A percentile compares a stretch with the other conserved stretches of the same genome.
phyloP scores from a whole-genome alignment of 2,797 vertebrate species.

The Alcedo atthis region DNA sequence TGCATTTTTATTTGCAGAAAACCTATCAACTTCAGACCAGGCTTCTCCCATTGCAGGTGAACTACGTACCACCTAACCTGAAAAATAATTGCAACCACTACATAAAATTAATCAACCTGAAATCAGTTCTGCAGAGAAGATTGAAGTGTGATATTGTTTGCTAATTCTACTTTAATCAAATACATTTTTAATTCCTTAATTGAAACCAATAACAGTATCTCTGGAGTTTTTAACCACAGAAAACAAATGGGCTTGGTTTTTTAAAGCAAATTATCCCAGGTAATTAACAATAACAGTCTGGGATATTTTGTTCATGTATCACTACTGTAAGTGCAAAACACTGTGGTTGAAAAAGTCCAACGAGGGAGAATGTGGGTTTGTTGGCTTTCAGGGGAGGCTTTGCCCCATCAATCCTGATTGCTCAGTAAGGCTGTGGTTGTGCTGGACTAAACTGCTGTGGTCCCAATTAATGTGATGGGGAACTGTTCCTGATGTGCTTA shows the following conservation, averaged over 20 bases:
- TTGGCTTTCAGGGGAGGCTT: conserved; percentile 6
- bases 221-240: conserved; percentile 70
- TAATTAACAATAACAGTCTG: background rate
- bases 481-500: background rate
- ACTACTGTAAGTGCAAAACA: background rate
- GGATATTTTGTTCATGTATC: background rate
- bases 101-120: conserved; percentile 42
- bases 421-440: rapidly evolving
- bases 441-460: background rate
- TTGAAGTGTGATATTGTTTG: conserved; percentile 8
- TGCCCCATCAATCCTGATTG: background rate
- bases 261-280: background rate
- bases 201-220: conserved; percentile 27
- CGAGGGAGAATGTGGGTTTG: background rate
- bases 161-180: conserved; percentile 55
- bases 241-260: background rate
- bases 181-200: conserved; percentile 53
- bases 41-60: conserved; percentile 81
- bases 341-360: conserved; percentile 70
- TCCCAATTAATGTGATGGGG: background rate
- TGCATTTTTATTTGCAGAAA: conserved; percentile 84
- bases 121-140: conserved; percentile 17
- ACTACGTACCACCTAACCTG: conserved; percentile 69
- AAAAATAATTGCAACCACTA: conserved; percentile 51
- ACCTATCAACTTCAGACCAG: conserved; percentile 77